Evolutionary conservation across 2,797 vertebrate species (phyloP), one percentile per base, ranked within the genome.

Genomic region (Enteromius mattozi): DNA sequence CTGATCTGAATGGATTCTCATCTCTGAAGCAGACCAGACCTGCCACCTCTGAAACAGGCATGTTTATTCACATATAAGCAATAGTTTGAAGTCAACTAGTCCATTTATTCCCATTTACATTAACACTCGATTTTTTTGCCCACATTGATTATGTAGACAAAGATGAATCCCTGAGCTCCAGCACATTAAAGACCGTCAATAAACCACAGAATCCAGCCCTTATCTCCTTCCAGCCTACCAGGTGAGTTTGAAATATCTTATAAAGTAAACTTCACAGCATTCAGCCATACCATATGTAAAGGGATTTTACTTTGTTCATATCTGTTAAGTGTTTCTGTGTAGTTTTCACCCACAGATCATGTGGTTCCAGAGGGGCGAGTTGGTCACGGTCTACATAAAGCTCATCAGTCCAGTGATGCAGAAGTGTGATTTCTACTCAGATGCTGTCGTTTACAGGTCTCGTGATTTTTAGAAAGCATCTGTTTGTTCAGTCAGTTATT

Each of bases 381-480:
- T 61, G 0, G 87, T 93, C 3, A 88, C 84, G 0, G 30, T 94
- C 1, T 93, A 83, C 0, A 71, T 96, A 80, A 94, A 94, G 87
- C 91, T 96, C 82, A 84, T 14, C 16, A 91, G 89, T 82, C 94
- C 94, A 0, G 87, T 91, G 85, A 83, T 35, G 56, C 95, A 95
- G 86, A 71, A 75, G 88, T 95, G 93, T 61, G 80, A 90, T 4
- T 95, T 96, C 91, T 90, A 83, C 86, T 49, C 88, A 0, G 90
- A 93, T 86, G 37, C 90, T 61, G 92, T 94, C 0, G n/a, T 92
- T 4, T 96, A 94, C 93, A 95, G 95, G 95, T 96, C 65, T 59
- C 91, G 90, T 16, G 13, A 14, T 16, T 35, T 35, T 10, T 12
- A 13, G 1, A 66, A 5, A 61, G 4, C 10, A 4, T 21, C 54